A percentile compares a stretch with the other conserved stretches of the same genome.
Conservation (phyloP, 2,888 invertebrate species). For the Hyles lineata region DNA sequence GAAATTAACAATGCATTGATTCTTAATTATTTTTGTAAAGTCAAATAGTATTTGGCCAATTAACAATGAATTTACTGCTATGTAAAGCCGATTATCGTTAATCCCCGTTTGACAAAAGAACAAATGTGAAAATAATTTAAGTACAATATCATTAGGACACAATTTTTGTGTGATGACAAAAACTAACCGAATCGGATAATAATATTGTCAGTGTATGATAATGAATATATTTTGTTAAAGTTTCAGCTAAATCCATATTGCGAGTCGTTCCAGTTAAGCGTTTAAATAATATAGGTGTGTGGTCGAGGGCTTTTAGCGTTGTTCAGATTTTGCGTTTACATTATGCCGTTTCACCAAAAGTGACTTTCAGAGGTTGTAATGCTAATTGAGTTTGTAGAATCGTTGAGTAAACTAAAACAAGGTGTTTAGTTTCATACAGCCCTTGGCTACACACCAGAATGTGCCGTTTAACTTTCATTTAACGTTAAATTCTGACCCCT, state of each 20-base stretch:
- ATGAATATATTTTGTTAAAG: background rate
- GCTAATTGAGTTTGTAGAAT: slow-evolving; percentile 72
- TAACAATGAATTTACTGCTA: no score
- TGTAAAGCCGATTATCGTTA: no score
- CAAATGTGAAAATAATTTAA: no score
- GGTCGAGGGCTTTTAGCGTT: slow-evolving; percentile 33
- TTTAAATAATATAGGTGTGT: slow-evolving; percentile 26
- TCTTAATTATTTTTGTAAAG: no score
- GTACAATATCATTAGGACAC: no score
- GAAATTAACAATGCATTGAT: no score
- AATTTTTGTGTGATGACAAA: no score
- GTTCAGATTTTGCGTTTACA: slow-evolving; percentile 45
- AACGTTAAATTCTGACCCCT: slow-evolving; percentile 56
- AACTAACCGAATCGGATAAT: no score
- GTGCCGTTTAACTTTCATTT: slow-evolving; percentile 58
- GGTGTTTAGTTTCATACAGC: slow-evolving; percentile 68
- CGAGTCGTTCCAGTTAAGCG: slow-evolving; percentile 7
- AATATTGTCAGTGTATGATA: no score
- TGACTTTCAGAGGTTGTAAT: slow-evolving; percentile 66
- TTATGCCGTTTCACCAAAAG: slow-evolving; percentile 52
- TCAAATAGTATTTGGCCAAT: no score
- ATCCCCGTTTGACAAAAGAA: no score
- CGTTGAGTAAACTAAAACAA: slow-evolving; percentile 69
- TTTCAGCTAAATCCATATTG: slow-evolving; percentile 12
- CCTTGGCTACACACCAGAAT: slow-evolving; percentile 60